phyloP scores from a whole-genome alignment of 2,888 invertebrate species.

The Didymodactylos carnosus region DNA sequence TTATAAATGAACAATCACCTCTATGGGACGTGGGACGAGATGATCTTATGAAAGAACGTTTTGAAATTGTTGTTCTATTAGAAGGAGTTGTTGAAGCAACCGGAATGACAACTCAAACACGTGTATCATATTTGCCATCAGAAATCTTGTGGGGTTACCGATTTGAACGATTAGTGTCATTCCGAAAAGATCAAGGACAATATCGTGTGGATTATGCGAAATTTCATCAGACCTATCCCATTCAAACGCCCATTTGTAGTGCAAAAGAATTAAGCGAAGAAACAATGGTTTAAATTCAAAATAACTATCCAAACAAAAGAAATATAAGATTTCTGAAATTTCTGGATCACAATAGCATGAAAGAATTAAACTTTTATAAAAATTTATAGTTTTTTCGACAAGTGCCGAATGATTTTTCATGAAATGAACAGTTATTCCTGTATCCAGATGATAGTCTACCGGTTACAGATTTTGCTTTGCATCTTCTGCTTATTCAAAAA shows the following conservation, averaged over 20 bases:
- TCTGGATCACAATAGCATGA: too few relatives aligned
- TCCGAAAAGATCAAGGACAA: conserved; percentile 33
- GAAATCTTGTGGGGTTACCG: conserved; percentile 35
- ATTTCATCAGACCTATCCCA: conserved; percentile 31
- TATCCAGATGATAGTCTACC: too few relatives aligned
- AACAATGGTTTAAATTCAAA: too few relatives aligned
- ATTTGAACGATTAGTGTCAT: conserved; percentile 32
- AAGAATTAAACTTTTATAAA: too few relatives aligned
- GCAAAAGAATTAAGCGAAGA: conserved; percentile 12
- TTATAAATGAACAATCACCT: conserved; percentile 71
- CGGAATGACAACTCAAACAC: conserved; percentile 39
- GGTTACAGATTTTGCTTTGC: too few relatives aligned
- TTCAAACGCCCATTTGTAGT: conserved; percentile 23
- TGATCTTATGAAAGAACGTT: conserved; percentile 70
- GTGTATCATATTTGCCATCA: too few relatives aligned
- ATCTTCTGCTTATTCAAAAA: too few relatives aligned
- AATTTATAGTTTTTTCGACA: too few relatives aligned
- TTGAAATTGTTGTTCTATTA: conserved; percentile 84
- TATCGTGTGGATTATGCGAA: conserved; percentile 34
- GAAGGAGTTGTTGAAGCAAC: conserved; percentile 52
- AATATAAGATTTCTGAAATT: too few relatives aligned
- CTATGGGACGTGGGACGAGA: conserved; percentile 73
- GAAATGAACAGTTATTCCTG: too few relatives aligned
- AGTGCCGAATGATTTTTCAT: too few relatives aligned
- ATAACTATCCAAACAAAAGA: too few relatives aligned